These are phyloP conservation scores for Hemicrepidius hirtus DNA, from an alignment of 2,888 invertebrate genomes.

Conservation along the genomic window DNA sequence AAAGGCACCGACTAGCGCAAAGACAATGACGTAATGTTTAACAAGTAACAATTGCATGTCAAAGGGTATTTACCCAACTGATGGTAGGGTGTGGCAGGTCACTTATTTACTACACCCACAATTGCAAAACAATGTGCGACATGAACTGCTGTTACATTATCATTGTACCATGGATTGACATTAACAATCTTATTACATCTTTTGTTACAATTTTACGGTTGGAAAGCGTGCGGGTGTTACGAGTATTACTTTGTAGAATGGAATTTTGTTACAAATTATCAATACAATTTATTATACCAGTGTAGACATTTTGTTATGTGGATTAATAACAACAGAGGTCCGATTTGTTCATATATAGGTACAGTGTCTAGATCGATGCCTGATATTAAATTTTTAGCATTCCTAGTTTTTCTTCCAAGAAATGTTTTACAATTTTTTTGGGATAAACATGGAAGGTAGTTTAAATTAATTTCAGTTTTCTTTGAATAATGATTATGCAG, in stretches of 20 bases:
- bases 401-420: too few relatives aligned
- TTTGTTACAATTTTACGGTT: conserved; percentile 37
- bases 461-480: too few relatives aligned
- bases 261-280: not conserved
- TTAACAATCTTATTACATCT: conserved; percentile 41
- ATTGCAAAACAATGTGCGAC: conserved; percentile 60
- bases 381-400: too few relatives aligned
- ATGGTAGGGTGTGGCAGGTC: conserved; percentile 64
- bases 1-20: conserved; percentile 33
- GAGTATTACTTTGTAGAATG: conserved; percentile 7
- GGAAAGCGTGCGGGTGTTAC: not conserved
- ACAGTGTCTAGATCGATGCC: too few relatives aligned
- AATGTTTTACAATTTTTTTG: too few relatives aligned
- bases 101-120: conserved; percentile 62
- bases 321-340: too few relatives aligned
- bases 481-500: too few relatives aligned
- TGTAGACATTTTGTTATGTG: too few relatives aligned
- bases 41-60: conserved; percentile 60
- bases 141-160: conserved; percentile 33
- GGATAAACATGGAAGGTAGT: too few relatives aligned
- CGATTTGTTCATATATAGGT: too few relatives aligned
- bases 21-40: conserved; percentile 33
- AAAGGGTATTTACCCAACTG: conserved; percentile 67
- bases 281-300: too few relatives aligned
- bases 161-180: conserved; percentile 29